phyloP scores from a whole-genome alignment of 64 coral and sea anemone genomes.

The Pachyseris speciosa region DNA sequence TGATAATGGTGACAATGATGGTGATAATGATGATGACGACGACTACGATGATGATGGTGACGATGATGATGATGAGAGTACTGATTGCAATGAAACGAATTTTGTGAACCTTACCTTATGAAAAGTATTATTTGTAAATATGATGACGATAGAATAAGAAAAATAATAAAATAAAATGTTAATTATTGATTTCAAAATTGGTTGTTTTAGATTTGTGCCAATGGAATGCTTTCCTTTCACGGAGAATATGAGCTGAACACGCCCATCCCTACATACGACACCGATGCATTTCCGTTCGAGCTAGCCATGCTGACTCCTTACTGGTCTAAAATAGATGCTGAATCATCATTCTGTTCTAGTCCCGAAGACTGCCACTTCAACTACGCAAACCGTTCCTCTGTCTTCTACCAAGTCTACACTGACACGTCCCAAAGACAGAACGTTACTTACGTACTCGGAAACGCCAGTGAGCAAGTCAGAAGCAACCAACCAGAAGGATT shows the following conservation, averaged over 20 bases:
- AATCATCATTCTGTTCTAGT: background rate
- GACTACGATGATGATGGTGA: no score
- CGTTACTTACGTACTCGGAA: background rate
- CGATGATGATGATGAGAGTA: no score
- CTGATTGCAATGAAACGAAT: no score
- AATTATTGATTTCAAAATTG: no score
- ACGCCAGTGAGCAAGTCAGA: constrained; percentile 34
- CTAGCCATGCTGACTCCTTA: constrained; percentile 4
- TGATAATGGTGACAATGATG: no score
- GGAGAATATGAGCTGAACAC: background rate
- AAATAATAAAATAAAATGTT: no score
- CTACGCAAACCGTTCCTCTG: constrained; percentile 29
- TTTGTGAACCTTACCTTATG: no score
- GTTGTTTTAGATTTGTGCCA: constrained; percentile 30
- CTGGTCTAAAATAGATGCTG: background rate
- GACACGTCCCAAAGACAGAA: background rate
- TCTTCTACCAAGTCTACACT: constrained; percentile 33
- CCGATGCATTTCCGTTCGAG: background rate
- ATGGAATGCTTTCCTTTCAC: constrained; percentile 24
- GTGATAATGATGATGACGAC: no score
- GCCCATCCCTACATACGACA: background rate
- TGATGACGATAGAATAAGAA: no score
- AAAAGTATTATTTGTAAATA: no score
- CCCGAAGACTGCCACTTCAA: background rate
- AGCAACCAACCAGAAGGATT: background rate